A percentile compares a stretch with the other conserved stretches of the same genome.
phyloP scores from a whole-genome alignment of 2,888 invertebrate species.

The Taenaris catops region DNA sequence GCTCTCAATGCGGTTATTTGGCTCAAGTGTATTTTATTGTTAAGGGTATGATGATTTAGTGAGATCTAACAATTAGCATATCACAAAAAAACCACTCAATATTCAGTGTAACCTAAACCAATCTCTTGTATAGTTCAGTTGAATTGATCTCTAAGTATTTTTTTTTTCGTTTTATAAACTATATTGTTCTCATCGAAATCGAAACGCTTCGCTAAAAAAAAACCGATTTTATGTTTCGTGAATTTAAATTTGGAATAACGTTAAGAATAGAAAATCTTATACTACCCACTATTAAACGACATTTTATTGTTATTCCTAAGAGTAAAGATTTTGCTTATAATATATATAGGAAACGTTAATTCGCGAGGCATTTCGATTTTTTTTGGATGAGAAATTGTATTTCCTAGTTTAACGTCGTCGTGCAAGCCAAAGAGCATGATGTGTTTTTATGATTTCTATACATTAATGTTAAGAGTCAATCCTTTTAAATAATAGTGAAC shows the following conservation, averaged over 20 bases:
- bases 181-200: no score
- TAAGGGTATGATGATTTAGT: slow-evolving; percentile 28
- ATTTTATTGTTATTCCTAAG: no score
- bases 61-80: slow-evolving; percentile 44
- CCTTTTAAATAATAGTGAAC: slow-evolving; percentile 64
- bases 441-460: slow-evolving; percentile 75
- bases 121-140: slow-evolving; percentile 53
- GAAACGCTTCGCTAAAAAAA: no score
- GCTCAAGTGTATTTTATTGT: slow-evolving; percentile 43
- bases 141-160: slow-evolving; percentile 69
- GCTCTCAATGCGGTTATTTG: slow-evolving; percentile 33
- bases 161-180: slow-evolving; percentile 54
- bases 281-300: no score
- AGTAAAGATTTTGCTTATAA: no score
- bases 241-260: no score
- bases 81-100: slow-evolving; percentile 46
- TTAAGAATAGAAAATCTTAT: no score
- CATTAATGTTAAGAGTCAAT: slow-evolving; percentile 65
- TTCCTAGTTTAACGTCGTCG: slow-evolving; percentile 62
- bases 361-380: no score
- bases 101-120: slow-evolving; percentile 30
- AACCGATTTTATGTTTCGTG: no score
- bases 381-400: no score
- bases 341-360: no score
- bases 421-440: slow-evolving; percentile 80